Conservation (phyloP, 1,140 invertebrate species). For the Lucilia sericata region DNA sequence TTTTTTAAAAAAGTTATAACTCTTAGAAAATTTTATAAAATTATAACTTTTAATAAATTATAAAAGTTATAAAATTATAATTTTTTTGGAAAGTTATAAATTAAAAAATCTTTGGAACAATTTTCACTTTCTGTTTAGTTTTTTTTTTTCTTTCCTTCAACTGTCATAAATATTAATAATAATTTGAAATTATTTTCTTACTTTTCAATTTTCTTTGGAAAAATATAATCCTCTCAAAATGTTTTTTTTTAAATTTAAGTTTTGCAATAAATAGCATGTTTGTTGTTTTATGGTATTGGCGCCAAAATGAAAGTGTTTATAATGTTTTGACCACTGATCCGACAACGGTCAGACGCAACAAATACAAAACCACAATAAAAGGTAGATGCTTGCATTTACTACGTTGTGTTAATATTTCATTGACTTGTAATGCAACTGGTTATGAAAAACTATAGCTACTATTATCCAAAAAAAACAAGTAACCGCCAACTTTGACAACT, state of each 20-base stretch:
- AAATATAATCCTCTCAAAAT: no score
- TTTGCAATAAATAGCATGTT: neutral
- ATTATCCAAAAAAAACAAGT: neutral
- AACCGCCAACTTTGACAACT: neutral
- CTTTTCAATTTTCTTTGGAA: no score
- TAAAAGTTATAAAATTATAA: no score
- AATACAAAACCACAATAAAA: neutral
- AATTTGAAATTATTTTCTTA: no score
- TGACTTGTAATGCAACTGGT: slow-evolving; percentile 7
- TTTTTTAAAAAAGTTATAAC: no score
- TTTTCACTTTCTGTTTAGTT: no score
- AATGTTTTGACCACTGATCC: neutral
- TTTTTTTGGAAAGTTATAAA: no score
- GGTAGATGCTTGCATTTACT: neutral
- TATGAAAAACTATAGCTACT: neutral
- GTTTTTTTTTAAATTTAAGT: neutral
- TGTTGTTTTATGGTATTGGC: slow-evolving; percentile 36
- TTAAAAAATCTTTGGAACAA: no score
- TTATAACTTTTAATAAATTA: no score
- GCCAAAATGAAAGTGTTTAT: slow-evolving; percentile 44
- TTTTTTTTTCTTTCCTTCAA: no score
- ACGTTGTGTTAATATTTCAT: neutral
- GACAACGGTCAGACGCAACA: neutral
- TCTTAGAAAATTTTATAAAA: no score
- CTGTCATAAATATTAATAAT: no score